These are phyloP conservation scores for Sorex maritimensis DNA, from an alignment of 2,797 vertebrate genomes.

Conservation along the genomic window DNA sequence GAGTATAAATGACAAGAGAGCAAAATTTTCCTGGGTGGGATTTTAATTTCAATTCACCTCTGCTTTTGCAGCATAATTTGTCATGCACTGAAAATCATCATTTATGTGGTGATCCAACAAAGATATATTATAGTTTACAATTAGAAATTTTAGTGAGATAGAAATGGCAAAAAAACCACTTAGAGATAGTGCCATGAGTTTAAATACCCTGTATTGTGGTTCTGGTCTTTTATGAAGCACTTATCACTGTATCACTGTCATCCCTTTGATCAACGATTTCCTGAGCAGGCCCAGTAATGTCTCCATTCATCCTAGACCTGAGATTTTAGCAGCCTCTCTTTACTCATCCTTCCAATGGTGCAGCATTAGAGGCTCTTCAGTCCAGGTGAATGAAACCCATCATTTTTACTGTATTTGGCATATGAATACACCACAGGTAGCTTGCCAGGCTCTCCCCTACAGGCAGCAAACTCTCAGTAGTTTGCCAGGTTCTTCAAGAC, in stretches of 20 bases:
- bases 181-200: not conserved
- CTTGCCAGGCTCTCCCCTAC: too few species aligned
- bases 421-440: too few species aligned
- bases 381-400: too few species aligned
- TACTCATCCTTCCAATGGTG: too few species aligned
- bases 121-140: not conserved
- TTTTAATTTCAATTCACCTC: not conserved
- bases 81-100: not conserved
- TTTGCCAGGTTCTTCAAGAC: too few species aligned
- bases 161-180: not conserved
- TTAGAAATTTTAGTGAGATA: not conserved
- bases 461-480: too few species aligned
- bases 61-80: not conserved
- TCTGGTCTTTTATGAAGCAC: not conserved
- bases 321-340: too few species aligned
- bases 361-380: too few species aligned
- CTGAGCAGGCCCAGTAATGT: too few species aligned
- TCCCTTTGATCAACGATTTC: too few species aligned
- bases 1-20: not conserved
- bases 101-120: not conserved
- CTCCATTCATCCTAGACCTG: too few species aligned
- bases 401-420: too few species aligned
- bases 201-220: not conserved
- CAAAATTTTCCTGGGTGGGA: not conserved
- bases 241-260: not conserved